These are phyloP conservation scores for Rhabditoides inermis DNA, from an alignment of 2,888 invertebrate genomes.

Conservation along the genomic window DNA sequence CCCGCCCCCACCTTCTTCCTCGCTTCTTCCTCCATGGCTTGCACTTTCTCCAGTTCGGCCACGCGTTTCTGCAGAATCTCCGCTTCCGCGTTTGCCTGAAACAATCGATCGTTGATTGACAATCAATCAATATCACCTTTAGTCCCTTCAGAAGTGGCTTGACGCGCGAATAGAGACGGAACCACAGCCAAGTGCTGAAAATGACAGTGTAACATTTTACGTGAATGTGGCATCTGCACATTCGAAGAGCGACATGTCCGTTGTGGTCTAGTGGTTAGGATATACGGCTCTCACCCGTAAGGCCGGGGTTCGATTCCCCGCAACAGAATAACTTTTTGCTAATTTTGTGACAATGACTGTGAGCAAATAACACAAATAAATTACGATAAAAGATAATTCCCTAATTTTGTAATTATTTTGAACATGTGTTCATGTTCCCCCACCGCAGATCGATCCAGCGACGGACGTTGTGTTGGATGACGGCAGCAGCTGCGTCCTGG, in stretches of 20 bases:
- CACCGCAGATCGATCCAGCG: slow-evolving; percentile 83
- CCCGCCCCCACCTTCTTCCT: slow-evolving; percentile 21
- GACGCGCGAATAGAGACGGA: slow-evolving; percentile 79
- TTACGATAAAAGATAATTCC: too few species aligned
- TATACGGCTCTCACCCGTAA: too few species aligned
- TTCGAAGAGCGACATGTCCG: too few species aligned
- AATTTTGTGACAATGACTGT: too few species aligned
- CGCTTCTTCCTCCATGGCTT: slow-evolving; percentile 7
- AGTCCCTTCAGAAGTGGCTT: slow-evolving; percentile 46
- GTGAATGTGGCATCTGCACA: background rate
- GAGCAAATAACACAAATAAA: background rate
- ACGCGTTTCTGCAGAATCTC: too few species aligned
- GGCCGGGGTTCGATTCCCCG: too few species aligned
- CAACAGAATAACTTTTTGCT: too few species aligned
- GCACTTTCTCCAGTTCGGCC: slow-evolving; percentile 8
- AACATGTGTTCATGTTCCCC: too few species aligned
- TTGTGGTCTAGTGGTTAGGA: too few species aligned
- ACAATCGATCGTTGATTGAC: too few species aligned
- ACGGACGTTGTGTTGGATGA: slow-evolving; percentile 91
- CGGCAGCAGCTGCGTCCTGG: slow-evolving; percentile 19
- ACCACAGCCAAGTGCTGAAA: slow-evolving; percentile 92
- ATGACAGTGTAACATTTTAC: slow-evolving; percentile 7
- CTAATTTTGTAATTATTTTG: too few species aligned
- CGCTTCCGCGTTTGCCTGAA: too few species aligned
- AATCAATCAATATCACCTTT: slow-evolving; percentile 68